Conservation (phyloP, 2,888 invertebrate genomes). For the Lasioglossum figueresi region DNA sequence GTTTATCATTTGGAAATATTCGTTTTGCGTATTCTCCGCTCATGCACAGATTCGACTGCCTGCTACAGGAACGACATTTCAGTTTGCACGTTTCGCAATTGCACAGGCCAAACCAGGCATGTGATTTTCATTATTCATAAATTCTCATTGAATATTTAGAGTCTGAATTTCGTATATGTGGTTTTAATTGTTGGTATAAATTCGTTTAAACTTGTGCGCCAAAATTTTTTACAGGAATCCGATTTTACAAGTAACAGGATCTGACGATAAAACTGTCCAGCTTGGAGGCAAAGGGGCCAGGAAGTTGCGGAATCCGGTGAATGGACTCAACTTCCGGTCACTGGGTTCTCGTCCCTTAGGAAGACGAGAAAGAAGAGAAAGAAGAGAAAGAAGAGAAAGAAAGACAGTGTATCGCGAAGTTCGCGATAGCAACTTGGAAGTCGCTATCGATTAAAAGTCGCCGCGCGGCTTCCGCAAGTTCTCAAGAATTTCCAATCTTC, state of each 20-base stretch:
- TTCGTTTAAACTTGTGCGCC: background rate
- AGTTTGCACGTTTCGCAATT: background rate
- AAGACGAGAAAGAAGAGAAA: background rate
- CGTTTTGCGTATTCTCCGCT: background rate
- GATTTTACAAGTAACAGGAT: background rate
- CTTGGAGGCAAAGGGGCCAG: background rate
- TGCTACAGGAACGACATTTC: background rate
- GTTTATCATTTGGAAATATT: background rate
- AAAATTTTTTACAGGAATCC: background rate
- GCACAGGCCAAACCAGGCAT: background rate
- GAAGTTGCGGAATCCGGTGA: conserved; percentile 20
- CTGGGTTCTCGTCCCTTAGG: background rate
- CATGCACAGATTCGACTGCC: background rate
- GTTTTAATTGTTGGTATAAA: background rate
- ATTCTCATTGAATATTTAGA: background rate
- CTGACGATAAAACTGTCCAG: conserved; percentile 27
- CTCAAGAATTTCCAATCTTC: conserved; percentile 16
- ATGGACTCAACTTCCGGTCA: conserved; percentile 44
- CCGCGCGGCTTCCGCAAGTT: background rate
- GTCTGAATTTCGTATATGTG: background rate
- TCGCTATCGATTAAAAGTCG: conserved; percentile 43
- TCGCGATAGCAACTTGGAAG: background rate
- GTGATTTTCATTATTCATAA: background rate
- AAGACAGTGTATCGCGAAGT: conserved; percentile 6
- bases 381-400: background rate